Base-by-base conservation (phyloP, 2,888 invertebrate species). In the Thumatha senex region DNA sequence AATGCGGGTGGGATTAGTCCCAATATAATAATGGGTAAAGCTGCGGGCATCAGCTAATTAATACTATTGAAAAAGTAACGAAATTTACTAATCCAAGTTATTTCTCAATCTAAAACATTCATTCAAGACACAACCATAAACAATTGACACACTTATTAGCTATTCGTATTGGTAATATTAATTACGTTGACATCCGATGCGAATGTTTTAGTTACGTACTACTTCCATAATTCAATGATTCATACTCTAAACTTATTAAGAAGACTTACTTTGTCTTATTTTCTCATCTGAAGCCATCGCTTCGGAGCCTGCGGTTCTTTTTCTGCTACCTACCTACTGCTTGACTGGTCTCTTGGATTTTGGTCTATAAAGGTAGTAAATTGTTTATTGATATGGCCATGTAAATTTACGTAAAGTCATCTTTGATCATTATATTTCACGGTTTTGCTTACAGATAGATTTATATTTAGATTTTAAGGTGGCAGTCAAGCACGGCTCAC, bases 361-460 rank as follows among this genome's bases (percentile, higher is more conserved):
- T 45, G 36, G 35, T 11, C 36, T 41, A 41, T 41, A 30, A 41
- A 44, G 31, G 36, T 46, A 38, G 24, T 33, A 31, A 24, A 43
- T 33, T 36, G 29, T 31, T 42, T 38, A 39, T 43, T 42, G 34
- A 48, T 42, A 48, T 38, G 36, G 48, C 31, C 1, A 8, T 41
- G 35, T 41, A 30, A 15, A 31, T 39, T 4, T 29, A 14, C 7
- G 33, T 46, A 36, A 14, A 36, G 13, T 36, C 11, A 36, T 36
- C 5, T 24, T 24, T 24, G 18, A 24, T 24, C 2, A 24, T 24
- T 5, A 2, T 24, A 2, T 24, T 5, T 24, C 18, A 24, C 18
- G 18, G 18, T 24, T 24, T 24, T 4, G 18, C 18, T 24, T 24
- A 4, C 5, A 24, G 18, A 24, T n/a, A n/a, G n/a, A n/a, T n/a